A percentile compares a stretch with the other conserved stretches of the same genome.
These are phyloP conservation scores for Ennomos fuscantarius DNA, from an alignment of 2,888 invertebrate genomes.

Conservation along the genomic window DNA sequence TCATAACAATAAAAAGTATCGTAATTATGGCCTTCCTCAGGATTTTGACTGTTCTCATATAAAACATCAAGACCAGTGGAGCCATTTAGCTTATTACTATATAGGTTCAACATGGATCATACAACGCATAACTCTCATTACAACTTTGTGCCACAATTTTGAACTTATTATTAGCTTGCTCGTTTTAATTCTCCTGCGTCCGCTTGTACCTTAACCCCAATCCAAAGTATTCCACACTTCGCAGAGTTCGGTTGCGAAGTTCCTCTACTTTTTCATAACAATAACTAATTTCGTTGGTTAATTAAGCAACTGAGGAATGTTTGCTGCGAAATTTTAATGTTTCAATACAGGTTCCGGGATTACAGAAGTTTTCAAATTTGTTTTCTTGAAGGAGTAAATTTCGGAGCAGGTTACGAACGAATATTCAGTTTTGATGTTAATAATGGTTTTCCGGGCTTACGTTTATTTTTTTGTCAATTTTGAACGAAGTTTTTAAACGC, in stretches of 20 bases:
- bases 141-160: no score
- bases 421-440: constrained; percentile 5
- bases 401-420: neutral
- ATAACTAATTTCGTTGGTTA: constrained; percentile 72
- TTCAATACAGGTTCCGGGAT: constrained; percentile 53
- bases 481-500: no score
- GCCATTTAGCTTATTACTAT: no score
- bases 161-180: neutral
- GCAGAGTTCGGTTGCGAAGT: constrained; percentile 54
- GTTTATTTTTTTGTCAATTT: no score
- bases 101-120: no score
- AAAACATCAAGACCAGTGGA: no score
- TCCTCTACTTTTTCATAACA: constrained; percentile 68
- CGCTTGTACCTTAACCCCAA: constrained; percentile 19
- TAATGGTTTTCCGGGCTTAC: no score
- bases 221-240: constrained; percentile 45
- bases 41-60: no score
- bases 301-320: constrained; percentile 65
- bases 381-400: constrained; percentile 13
- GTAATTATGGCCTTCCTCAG: no score
- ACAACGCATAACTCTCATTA: no score
- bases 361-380: constrained; percentile 45
- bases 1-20: no score
- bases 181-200: neutral
- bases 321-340: constrained; percentile 55